Evolutionary conservation across 2,113 vertebrate species (phyloP).

Genomic region (Periophthalmus modestus): DNA sequence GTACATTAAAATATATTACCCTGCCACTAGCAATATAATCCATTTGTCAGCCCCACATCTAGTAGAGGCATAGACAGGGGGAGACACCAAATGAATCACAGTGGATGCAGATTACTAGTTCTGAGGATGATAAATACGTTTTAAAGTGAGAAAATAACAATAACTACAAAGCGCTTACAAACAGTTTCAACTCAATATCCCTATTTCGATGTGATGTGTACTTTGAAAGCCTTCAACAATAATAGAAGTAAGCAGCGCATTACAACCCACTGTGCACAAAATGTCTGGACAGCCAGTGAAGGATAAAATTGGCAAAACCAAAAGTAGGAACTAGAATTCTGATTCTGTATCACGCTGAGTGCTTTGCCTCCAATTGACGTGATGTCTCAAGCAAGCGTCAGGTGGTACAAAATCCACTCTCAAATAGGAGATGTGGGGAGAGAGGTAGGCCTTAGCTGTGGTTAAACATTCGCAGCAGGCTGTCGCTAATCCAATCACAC

Average conservation of each 20-base stretch:
- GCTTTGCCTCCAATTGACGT: conserved; percentile 50
- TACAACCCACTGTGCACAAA: conserved; percentile 11
- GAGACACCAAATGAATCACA: background rate
- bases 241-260: conserved; percentile 16
- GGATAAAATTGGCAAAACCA: conserved; percentile 30
- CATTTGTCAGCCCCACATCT: background rate
- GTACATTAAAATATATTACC: background rate
- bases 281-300: conserved; percentile 20
- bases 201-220: background rate
- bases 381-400: conserved; percentile 62
- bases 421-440: conserved; percentile 18
- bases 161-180: background rate
- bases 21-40: background rate
- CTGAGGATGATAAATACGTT: background rate
- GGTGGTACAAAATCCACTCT: conserved; percentile 69
- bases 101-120: background rate
- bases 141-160: background rate
- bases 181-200: background rate
- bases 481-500: conserved; percentile 77
- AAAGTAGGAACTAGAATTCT: conserved; percentile 27
- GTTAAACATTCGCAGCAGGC: conserved; percentile 66
- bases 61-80: background rate
- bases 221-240: background rate
- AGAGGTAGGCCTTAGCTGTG: conserved; percentile 46
- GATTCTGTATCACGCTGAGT: conserved; percentile 46